Base-by-base conservation (phyloP, 2,888 invertebrate species). In the Folsomia candida region DNA sequence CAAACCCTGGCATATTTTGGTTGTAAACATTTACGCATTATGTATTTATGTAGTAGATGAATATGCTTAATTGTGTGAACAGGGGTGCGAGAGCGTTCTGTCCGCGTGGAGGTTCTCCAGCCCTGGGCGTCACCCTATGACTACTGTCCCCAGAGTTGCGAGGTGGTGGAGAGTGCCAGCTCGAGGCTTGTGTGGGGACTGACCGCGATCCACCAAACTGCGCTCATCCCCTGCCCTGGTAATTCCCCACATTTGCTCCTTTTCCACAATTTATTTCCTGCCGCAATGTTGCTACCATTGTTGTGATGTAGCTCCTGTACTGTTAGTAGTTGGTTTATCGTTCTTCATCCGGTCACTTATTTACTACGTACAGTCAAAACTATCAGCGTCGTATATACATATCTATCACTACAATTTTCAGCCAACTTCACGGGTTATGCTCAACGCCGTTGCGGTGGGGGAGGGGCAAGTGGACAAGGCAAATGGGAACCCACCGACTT, bases 401-500 rank as follows among this genome's bases (percentile, higher is more conserved):
- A n/a, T n/a, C 18, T 47, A 47, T 47, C 18, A 47, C 47, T 47
- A 11, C 9, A 47, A 9, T 62, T 28, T 62, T 37, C 62, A 3
- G 27, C 14, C 18, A 37, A 37, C 2, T 62, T 62, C 22, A 14
- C 11, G 28, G 62, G 62, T 26, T 62, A 18, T 9, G 28, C 27
- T 26, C 62, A 62, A n/a, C 27, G 29, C 20, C 22, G 9, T 6
- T 60, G 62, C 28, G 6, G 6, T 22, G 29, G 20, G n/a, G 6
- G 27, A 29, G 59, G 54, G 4, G 25, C 22, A 11, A n/a, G 26
- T 25, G 6, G 11, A 26, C 28, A 9, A 18, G 62, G 28, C 2
- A n/a, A 26, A 4, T 62, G 62, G 62, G 62, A 6, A 18, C 27
- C 62, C 2, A 28, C 62, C 2, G 62, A 62, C 20, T 62, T 62